Conservation (phyloP, 2,888 invertebrate species). For the Temnothorax unifasciatus region DNA sequence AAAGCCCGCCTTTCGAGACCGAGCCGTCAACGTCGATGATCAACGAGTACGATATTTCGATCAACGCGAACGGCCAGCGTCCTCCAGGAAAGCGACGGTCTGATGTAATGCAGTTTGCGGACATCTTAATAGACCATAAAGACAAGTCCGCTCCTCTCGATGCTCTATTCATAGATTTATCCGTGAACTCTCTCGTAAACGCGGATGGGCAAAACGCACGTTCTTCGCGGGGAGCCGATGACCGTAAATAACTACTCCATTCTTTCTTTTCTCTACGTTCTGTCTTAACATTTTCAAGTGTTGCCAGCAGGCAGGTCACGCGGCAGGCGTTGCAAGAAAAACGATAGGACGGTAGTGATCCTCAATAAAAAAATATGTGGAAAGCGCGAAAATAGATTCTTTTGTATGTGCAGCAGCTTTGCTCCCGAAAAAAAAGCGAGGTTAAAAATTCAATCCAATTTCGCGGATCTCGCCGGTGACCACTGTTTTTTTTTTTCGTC, state of each 20-base stretch:
- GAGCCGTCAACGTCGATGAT: neutral
- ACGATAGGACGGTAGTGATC: neutral
- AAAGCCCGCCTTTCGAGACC: neutral
- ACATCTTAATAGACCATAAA: constrained; percentile 60
- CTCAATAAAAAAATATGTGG: neutral
- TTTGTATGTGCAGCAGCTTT: neutral
- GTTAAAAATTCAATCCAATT: constrained; percentile 56
- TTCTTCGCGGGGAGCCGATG: constrained; percentile 51
- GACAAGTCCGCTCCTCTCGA: constrained; percentile 58
- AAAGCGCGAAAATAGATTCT: neutral
- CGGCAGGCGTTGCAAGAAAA: neutral
- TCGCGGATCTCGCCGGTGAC: constrained; percentile 24
- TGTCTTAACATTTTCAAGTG: constrained; percentile 6
- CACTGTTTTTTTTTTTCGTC: constrained; percentile 22
- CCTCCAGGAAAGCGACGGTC: neutral
- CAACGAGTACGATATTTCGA: constrained; percentile 33
- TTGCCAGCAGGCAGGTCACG: neutral
- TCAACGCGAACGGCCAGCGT: neutral
- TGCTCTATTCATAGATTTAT: constrained; percentile 49
- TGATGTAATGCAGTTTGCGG: constrained; percentile 34
- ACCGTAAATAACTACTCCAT: constrained; percentile 63
- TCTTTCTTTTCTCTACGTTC: neutral
- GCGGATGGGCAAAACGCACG: neutral
- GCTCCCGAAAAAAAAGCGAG: constrained; percentile 20
- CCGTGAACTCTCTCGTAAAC: neutral